These are phyloP conservation scores for Pristionchus entomophagus DNA, from an alignment of 2,888 invertebrate genomes.

Conservation along the genomic window DNA sequence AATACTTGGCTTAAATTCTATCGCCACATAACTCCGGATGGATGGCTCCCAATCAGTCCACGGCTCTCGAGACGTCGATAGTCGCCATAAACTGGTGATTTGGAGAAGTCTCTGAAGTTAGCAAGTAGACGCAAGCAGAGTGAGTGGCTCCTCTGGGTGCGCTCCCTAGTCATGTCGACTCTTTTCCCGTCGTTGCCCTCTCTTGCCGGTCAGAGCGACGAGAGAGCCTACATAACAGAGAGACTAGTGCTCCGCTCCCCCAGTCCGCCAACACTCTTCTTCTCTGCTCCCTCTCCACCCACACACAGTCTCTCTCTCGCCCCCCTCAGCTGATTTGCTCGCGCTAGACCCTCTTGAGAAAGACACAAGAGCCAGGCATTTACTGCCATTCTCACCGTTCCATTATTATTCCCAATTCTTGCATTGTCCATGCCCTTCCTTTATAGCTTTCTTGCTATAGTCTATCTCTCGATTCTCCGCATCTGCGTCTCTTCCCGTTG, in stretches of 20 bases:
- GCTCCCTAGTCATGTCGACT: too few species aligned
- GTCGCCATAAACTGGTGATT: too few species aligned
- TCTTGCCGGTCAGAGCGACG: too few species aligned
- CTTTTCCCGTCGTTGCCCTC: too few species aligned
- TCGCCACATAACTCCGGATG: too few species aligned
- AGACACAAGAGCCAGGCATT: background rate
- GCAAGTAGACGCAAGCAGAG: too few species aligned
- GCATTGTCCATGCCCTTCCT: background rate
- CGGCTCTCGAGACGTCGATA: too few species aligned
- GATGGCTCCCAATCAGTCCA: too few species aligned
- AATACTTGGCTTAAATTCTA: too few species aligned
- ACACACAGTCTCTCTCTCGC: background rate
- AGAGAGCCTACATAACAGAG: background rate
- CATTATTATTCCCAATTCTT: background rate
- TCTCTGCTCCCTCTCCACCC: background rate
- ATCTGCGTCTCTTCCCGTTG: background rate
- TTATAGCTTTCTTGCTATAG: background rate
- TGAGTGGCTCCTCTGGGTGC: too few species aligned
- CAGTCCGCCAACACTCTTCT: background rate
- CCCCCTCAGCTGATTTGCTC: conserved; percentile 3
- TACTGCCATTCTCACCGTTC: background rate
- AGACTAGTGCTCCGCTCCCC: background rate
- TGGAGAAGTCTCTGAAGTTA: too few species aligned
- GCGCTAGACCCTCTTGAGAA: background rate
- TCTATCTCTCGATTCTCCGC: background rate